Percentiles rank a stretch among this genome's conserved stretches.
Evolutionary conservation across 2,888 invertebrate genomes (phyloP).

Genomic region (Volucella inanis): DNA sequence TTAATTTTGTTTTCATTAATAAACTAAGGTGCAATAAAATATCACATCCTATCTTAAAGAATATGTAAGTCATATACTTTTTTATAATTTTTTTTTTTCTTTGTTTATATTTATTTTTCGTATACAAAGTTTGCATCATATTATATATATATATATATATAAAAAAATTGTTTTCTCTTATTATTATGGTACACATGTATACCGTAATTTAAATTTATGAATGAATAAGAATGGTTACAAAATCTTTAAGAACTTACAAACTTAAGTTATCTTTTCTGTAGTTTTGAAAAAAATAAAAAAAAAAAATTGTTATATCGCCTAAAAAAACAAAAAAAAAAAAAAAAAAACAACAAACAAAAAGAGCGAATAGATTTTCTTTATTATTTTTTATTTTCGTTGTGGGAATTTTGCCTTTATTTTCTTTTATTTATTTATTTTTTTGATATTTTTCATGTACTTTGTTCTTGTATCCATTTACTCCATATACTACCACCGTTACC

Average conservation of each 20-base stretch:
- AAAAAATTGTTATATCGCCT: conserved; percentile 50
- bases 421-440: conserved; percentile 28
- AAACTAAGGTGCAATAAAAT: conserved; percentile 61
- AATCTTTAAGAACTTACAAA: conserved; percentile 29
- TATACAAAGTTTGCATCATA: conserved; percentile 25
- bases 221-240: conserved; percentile 23
- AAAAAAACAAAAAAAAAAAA: conserved; percentile 10
- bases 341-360: conserved; percentile 1
- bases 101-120: conserved; percentile 54
- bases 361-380: conserved; percentile 43
- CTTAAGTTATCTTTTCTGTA: conserved; percentile 58
- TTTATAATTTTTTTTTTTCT: conserved; percentile 19
- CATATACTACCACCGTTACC: background rate
- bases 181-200: conserved; percentile 8
- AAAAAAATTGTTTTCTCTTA: conserved; percentile 26
- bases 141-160: background rate
- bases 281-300: conserved; percentile 62
- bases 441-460: conserved; percentile 16
- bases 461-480: conserved; percentile 10
- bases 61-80: conserved; percentile 28
- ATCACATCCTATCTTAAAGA: conserved; percentile 39
- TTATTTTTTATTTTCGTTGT: conserved; percentile 32
- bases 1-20: conserved; percentile 25
- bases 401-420: conserved; percentile 16
- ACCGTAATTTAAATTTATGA: conserved; percentile 21